These are phyloP conservation scores for Morone chrysops DNA, from an alignment of 2,113 vertebrate species.

Conservation along the genomic window DNA sequence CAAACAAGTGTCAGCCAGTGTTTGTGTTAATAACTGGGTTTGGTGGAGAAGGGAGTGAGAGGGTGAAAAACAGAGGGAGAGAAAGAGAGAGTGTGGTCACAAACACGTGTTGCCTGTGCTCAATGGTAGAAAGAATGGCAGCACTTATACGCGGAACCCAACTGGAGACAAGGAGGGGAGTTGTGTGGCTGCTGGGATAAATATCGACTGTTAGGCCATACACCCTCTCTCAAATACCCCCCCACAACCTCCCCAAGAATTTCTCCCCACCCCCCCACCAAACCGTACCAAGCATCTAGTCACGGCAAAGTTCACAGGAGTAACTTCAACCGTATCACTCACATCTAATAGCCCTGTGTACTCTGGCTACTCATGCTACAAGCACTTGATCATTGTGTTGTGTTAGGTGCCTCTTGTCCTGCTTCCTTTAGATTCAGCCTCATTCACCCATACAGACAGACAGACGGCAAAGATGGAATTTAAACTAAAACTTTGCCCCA, in stretches of 20 bases:
- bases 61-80: constrained; percentile 41
- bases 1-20: constrained; percentile 83
- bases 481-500: constrained; percentile 62
- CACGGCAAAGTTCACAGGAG: constrained; percentile 71
- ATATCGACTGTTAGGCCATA: constrained; percentile 66
- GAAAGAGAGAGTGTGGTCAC: constrained; percentile 65
- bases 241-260: neutral
- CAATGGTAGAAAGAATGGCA: constrained; percentile 72
- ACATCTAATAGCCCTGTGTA: constrained; percentile 80
- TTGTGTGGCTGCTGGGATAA: constrained; percentile 68
- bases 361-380: constrained; percentile 70
- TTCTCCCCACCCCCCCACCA: neutral
- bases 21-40: constrained; percentile 84
- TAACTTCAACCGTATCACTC: constrained; percentile 80
- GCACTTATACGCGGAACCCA: constrained; percentile 71
- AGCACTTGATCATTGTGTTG: constrained; percentile 75
- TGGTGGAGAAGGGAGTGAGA: constrained; percentile 47
- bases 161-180: constrained; percentile 68
- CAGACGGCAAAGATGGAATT: constrained; percentile 44
- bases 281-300: constrained; percentile 57
- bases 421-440: constrained; percentile 47
- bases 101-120: constrained; percentile 71
- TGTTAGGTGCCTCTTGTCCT: constrained; percentile 69
- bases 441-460: constrained; percentile 65
- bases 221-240: constrained; percentile 49